phyloP scores from a whole-genome alignment of 1,140 invertebrate genomes.

The Melitaea cinxia region DNA sequence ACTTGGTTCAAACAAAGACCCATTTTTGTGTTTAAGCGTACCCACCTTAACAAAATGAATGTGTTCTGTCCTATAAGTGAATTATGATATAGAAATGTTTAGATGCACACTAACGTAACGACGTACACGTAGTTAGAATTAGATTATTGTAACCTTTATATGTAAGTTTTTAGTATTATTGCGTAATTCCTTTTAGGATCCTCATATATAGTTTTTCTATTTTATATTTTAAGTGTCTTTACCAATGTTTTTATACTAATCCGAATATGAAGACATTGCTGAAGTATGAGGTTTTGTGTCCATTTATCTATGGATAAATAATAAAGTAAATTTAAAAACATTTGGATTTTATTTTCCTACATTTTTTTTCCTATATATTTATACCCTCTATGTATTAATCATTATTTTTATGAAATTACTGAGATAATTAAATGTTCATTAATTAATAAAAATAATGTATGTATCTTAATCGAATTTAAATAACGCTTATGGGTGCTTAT shows the following conservation, averaged over 20 bases:
- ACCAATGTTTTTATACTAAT: conserved; percentile 69
- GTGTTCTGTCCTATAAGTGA: conserved; percentile 24
- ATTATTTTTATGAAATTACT: no score
- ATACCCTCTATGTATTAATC: neutral
- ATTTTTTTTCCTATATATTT: conserved; percentile 10
- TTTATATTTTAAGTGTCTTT: conserved; percentile 68
- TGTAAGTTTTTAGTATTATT: conserved; percentile 65
- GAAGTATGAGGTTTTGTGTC: conserved; percentile 68
- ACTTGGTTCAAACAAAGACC: neutral
- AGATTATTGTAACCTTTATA: conserved; percentile 65
- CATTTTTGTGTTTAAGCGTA: conserved; percentile 7
- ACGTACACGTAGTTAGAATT: conserved; percentile 59
- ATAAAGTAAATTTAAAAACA: conserved; percentile 69
- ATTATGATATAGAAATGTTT: conserved; percentile 33
- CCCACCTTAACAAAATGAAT: conserved; percentile 28
- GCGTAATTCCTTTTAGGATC: conserved; percentile 69
- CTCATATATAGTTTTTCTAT: conserved; percentile 76
- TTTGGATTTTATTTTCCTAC: conserved; percentile 39
- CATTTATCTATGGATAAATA: conserved; percentile 78
- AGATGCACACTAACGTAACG: conserved; percentile 56
- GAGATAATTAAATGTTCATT: no score
- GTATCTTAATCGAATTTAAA: no score
- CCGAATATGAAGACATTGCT: conserved; percentile 68
- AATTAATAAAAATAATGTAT: no score
- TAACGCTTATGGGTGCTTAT: no score